A percentile compares a stretch with the other conserved stretches of the same genome.
Conservation (phyloP, 1,140 invertebrate species). For the Cydia pomonella region DNA sequence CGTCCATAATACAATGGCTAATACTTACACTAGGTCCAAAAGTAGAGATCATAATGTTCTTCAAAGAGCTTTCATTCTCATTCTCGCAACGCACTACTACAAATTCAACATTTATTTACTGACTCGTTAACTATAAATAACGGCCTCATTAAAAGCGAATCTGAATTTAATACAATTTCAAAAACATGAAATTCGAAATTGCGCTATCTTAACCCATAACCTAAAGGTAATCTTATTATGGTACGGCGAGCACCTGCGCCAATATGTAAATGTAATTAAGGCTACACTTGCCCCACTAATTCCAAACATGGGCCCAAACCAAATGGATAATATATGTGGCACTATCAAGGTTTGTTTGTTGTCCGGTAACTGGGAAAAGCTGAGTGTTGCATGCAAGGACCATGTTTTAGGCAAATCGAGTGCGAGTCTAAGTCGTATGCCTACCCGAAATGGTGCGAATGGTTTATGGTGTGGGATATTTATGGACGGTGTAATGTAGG, state of each 20-base stretch:
- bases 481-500: neutral
- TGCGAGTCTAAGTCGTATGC: no score
- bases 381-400: neutral
- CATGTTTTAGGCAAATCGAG: neutral
- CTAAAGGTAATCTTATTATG: constrained; percentile 6
- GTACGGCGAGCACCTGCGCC: constrained; percentile 33
- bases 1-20: no score
- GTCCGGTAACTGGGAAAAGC: constrained; percentile 13
- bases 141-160: no score
- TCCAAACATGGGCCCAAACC: neutral
- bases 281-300: constrained; percentile 10
- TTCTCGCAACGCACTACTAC: neutral
- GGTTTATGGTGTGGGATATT: neutral
- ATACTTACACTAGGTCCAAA: constrained; percentile 23
- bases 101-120: neutral
- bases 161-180: neutral
- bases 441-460: neutral
- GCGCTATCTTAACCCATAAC: neutral
- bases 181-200: neutral
- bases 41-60: constrained; percentile 24
- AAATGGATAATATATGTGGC: constrained; percentile 29
- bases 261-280: constrained; percentile 43
- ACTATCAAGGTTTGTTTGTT: constrained; percentile 17
- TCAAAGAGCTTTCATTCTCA: constrained; percentile 7
- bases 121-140: no score